A percentile compares a stretch with the other conserved stretches of the same genome.
Conservation (phyloP, 2,888 invertebrate species). For the Lasius platythorax region DNA sequence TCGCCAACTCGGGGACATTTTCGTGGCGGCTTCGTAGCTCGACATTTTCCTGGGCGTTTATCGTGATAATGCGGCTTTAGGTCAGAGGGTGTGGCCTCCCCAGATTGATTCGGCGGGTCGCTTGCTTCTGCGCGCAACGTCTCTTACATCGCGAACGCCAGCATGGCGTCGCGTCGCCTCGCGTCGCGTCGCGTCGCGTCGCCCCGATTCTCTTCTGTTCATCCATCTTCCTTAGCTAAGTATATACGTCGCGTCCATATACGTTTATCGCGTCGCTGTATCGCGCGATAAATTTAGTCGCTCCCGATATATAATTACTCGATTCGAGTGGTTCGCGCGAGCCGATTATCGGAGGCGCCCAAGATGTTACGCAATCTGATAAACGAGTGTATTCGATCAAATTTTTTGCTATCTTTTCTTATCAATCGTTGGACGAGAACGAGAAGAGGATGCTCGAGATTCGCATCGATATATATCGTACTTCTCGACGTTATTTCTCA, state of each 20-base stretch:
- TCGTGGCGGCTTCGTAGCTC: slow-evolving; percentile 58
- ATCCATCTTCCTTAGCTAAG: slow-evolving; percentile 65
- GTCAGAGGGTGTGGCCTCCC: slow-evolving; percentile 85
- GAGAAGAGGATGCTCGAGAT: not conserved
- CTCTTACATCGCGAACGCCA: slow-evolving; percentile 73
- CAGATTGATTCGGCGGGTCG: slow-evolving; percentile 84
- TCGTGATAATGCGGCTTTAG: slow-evolving; percentile 80
- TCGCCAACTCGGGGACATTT: slow-evolving; percentile 13
- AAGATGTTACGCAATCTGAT: slow-evolving; percentile 36
- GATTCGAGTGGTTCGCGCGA: slow-evolving; percentile 34
- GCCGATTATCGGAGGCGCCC: slow-evolving; percentile 7
- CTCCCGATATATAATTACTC: slow-evolving; percentile 63
- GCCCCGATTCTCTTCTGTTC: slow-evolving; percentile 43
- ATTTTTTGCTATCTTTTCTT: not conserved
- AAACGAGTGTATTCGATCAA: slow-evolving; percentile 29
- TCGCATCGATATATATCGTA: not conserved
- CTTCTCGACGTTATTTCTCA: not conserved
- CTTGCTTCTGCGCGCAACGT: slow-evolving; percentile 83
- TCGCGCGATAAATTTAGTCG: slow-evolving; percentile 50
- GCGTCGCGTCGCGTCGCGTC: not conserved
- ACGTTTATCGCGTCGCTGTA: slow-evolving; percentile 62
- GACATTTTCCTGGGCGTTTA: slow-evolving; percentile 74
- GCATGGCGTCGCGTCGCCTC: slow-evolving; percentile 71
- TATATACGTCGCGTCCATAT: not conserved
- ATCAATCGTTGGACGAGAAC: not conserved